These are phyloP conservation scores for Caenorhabditis brenneri DNA, from an alignment of 1,140 invertebrate genomes.

Conservation along the genomic window DNA sequence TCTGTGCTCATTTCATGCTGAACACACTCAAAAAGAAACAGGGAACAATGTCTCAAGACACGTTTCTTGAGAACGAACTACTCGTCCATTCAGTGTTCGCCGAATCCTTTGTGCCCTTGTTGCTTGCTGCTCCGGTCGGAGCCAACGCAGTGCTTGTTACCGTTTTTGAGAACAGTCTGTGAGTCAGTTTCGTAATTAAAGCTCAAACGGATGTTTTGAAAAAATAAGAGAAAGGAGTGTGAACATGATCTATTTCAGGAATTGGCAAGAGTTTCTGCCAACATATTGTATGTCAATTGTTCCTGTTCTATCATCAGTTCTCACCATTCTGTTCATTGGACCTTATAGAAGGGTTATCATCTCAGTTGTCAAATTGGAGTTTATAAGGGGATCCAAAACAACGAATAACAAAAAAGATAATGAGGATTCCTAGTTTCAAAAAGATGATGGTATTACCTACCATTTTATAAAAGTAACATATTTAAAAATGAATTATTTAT, in stretches of 20 bases:
- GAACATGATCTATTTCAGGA: slow-evolving; percentile 28
- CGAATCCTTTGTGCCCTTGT: slow-evolving; percentile 44
- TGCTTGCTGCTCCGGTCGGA: slow-evolving; percentile 41
- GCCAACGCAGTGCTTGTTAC: slow-evolving; percentile 39
- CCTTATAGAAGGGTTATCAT: slow-evolving; percentile 23
- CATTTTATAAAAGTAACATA: too few species aligned
- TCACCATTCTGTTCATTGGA: slow-evolving; percentile 33
- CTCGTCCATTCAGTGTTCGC: slow-evolving; percentile 51
- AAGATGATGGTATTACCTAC: background rate
- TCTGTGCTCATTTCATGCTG: slow-evolving; percentile 51
- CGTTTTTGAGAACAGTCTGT: slow-evolving; percentile 49
- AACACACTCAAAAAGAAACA: slow-evolving; percentile 46
- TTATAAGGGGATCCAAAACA: background rate
- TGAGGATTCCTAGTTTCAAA: background rate
- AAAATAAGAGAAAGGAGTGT: background rate
- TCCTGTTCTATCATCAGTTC: slow-evolving; percentile 38
- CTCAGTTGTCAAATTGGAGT: slow-evolving; percentile 13
- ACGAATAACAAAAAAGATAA: background rate
- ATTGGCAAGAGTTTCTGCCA: slow-evolving; percentile 52
- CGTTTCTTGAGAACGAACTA: slow-evolving; percentile 39
- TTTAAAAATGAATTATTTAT: too few species aligned
- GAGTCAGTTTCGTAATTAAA: slow-evolving; percentile 3
- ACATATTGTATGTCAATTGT: slow-evolving; percentile 47
- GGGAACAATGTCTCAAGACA: slow-evolving; percentile 44
- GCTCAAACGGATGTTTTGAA: background rate